phyloP scores from a whole-genome alignment of 2,797 vertebrate genomes.

The Trachops cirrhosus region DNA sequence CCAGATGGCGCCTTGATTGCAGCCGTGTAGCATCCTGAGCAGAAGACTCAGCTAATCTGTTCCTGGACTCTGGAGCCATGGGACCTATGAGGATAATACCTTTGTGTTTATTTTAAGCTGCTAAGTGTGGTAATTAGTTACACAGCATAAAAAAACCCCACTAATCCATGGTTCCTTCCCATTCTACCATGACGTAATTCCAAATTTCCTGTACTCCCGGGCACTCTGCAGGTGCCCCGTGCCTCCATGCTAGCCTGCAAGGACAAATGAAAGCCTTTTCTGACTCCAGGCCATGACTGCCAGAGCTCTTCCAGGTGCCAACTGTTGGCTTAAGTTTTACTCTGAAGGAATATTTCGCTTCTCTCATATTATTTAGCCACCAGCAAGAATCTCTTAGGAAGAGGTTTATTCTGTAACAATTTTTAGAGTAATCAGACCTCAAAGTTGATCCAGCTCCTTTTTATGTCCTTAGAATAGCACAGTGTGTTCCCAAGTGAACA shows the following conservation, averaged over 20 bases:
- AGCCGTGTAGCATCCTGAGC: background rate
- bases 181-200: background rate
- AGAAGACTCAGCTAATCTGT: background rate
- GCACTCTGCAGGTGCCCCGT: accelerated
- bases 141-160: background rate
- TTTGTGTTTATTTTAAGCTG: background rate
- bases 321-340: background rate
- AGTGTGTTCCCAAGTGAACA: background rate
- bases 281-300: background rate
- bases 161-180: background rate
- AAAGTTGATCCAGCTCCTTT: background rate
- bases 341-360: background rate
- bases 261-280: background rate
- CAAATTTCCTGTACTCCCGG: background rate
- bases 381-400: background rate
- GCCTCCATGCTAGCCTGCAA: background rate
- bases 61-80: background rate
- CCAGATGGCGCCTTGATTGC: background rate
- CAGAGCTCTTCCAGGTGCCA: background rate
- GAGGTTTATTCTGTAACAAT: background rate
- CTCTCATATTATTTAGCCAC: background rate
- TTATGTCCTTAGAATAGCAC: background rate
- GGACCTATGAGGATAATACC: background rate
- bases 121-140: background rate
- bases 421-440: background rate